Conservation (phyloP, 2,888 invertebrate genomes). For the Notodonta dromedarius region DNA sequence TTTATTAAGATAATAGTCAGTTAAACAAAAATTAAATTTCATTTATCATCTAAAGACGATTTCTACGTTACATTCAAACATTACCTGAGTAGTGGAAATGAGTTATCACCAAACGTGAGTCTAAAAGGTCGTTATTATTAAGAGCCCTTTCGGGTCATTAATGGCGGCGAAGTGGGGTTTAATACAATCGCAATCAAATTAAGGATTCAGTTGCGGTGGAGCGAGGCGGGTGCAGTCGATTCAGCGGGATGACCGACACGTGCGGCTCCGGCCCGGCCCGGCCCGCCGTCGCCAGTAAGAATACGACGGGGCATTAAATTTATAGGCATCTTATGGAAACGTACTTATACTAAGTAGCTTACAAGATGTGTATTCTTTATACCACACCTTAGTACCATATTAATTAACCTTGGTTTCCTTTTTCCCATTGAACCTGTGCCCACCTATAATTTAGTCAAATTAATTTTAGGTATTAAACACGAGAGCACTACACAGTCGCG, state of each 20-base stretch:
- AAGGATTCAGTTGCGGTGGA: constrained; percentile 76
- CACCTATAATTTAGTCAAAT: neutral
- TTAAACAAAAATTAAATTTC: too few relatives aligned
- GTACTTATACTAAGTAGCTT: too few relatives aligned
- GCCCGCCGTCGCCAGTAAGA: constrained; percentile 58
- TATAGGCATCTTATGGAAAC: neutral
- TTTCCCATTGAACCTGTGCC: too few relatives aligned
- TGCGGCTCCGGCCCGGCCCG: constrained; percentile 47
- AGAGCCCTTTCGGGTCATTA: constrained; percentile 72
- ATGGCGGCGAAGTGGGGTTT: constrained; percentile 72
- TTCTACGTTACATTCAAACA: neutral
- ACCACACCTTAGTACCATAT: too few relatives aligned
- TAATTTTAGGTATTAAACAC: neutral
- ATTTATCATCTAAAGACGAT: too few relatives aligned
- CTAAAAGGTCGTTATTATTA: constrained; percentile 48
- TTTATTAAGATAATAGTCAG: too few relatives aligned
- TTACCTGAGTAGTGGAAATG: constrained; percentile 5
- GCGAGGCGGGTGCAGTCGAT: constrained; percentile 71
- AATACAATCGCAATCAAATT: constrained; percentile 82
- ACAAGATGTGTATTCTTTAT: too few relatives aligned
- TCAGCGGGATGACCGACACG: constrained; percentile 72
- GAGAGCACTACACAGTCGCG: constrained; percentile 24
- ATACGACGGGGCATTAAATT: constrained; percentile 45
- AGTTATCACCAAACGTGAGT: constrained; percentile 23
- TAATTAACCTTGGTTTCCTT: too few relatives aligned